A percentile compares a stretch with the other conserved stretches of the same genome.
These are phyloP conservation scores for Leucania comma DNA, from an alignment of 2,888 invertebrate genomes.

Conservation along the genomic window DNA sequence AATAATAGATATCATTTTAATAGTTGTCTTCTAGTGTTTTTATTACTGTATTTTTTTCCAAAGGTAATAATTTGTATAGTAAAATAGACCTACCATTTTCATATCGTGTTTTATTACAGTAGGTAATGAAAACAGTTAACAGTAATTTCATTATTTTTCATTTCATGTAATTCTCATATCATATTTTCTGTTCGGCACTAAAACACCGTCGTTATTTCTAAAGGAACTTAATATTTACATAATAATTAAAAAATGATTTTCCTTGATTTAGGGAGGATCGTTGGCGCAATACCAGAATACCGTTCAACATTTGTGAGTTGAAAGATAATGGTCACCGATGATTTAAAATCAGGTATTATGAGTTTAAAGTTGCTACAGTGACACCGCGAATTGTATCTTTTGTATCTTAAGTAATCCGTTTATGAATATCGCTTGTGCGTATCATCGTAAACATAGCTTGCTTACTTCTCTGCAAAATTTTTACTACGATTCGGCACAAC, in stretches of 20 bases:
- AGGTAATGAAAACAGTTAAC: slow-evolving; percentile 41
- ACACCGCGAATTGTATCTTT: slow-evolving; percentile 63
- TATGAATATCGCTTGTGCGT: background rate
- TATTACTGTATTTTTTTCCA: slow-evolving; percentile 18
- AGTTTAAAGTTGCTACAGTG: slow-evolving; percentile 43
- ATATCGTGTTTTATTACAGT: slow-evolving; percentile 35
- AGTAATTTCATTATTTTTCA: slow-evolving; percentile 23
- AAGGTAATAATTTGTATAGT: slow-evolving; percentile 30
- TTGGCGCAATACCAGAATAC: slow-evolving; percentile 86
- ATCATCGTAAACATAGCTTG: background rate
- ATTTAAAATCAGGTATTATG: slow-evolving; percentile 65
- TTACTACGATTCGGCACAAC: slow-evolving; percentile 2
- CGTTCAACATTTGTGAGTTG: slow-evolving; percentile 74
- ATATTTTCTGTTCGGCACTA: slow-evolving; percentile 14
- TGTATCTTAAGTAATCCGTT: slow-evolving; percentile 42
- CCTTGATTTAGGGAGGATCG: slow-evolving; percentile 86
- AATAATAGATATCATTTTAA: slow-evolving; percentile 16
- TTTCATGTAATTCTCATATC: slow-evolving; percentile 19
- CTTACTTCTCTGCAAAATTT: background rate
- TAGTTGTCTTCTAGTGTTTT: slow-evolving; percentile 2
- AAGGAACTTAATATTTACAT: slow-evolving; percentile 8
- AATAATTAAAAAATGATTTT: slow-evolving; percentile 61
- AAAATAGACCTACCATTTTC: slow-evolving; percentile 28
- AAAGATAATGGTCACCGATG: slow-evolving; percentile 74
- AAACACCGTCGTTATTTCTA: background rate